phyloP scores from a whole-genome alignment of 2,113 vertebrate genomes.

The Glareola pratincola region DNA sequence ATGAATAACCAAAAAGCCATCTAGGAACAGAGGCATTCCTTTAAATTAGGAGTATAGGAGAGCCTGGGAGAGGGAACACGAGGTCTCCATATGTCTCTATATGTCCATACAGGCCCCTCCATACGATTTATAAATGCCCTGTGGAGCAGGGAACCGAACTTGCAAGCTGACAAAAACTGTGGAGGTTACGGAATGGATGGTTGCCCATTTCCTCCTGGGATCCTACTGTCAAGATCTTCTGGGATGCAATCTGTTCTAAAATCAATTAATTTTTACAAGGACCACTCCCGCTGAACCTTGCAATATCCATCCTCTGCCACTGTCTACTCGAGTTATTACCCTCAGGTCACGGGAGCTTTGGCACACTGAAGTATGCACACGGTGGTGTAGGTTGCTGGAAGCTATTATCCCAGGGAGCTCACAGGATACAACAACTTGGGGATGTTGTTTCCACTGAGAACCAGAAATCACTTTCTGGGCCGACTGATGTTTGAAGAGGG shows the following conservation, averaged over 20 bases:
- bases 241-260: conserved; percentile 60
- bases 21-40: conserved; percentile 31
- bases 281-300: conserved; percentile 63
- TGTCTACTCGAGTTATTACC: conserved; percentile 56
- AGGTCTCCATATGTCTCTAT: conserved; percentile 70
- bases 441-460: conserved; percentile 45
- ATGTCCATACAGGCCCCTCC: conserved; percentile 47
- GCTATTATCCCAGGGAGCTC: conserved; percentile 55
- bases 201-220: conserved; percentile 57
- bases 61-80: conserved; percentile 33
- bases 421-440: conserved; percentile 7
- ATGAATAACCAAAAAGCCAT: conserved; percentile 15
- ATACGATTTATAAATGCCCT: conserved; percentile 53
- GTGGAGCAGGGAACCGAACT: conserved; percentile 41
- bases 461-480: conserved; percentile 41
- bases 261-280: conserved; percentile 72
- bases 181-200: conserved; percentile 66
- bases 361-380: background rate
- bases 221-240: conserved; percentile 57
- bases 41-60: conserved; percentile 12
- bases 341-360: conserved; percentile 48
- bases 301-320: conserved; percentile 65
- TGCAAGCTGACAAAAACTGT: conserved; percentile 54
- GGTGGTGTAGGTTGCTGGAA: conserved; percentile 40
- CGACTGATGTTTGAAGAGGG: conserved; percentile 3